Conservation (phyloP, 2,113 vertebrate genomes). For the Ctenomys sociabilis region DNA sequence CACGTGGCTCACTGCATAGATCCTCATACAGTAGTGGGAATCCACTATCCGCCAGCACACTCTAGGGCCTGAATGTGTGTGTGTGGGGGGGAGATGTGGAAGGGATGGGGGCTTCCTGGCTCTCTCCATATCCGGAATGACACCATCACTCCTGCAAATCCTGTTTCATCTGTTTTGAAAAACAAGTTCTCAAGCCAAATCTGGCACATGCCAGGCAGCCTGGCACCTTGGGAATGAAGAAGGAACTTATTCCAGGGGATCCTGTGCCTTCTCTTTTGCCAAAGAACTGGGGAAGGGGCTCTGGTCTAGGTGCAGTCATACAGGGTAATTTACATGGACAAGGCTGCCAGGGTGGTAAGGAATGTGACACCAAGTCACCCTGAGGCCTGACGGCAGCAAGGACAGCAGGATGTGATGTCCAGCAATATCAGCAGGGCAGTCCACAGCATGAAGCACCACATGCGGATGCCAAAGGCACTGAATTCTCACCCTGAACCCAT, state of each 20-base stretch:
- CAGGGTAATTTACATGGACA: neutral
- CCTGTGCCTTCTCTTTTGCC: constrained; percentile 59
- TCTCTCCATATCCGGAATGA: constrained; percentile 1
- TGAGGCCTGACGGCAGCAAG: neutral
- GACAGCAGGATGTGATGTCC: neutral
- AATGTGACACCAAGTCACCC: neutral
- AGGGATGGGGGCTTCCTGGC: neutral
- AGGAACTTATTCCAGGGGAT: constrained; percentile 41
- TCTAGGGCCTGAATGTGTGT: neutral
- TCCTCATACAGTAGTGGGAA: rapidly evolving
- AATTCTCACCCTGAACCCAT: neutral
- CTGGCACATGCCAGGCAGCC: constrained; percentile 50
- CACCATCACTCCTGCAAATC: neutral
- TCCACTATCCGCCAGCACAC: neutral
- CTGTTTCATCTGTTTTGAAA: constrained; percentile 63
- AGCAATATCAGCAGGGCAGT: neutral
- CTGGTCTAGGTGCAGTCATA: neutral
- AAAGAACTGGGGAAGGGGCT: neutral
- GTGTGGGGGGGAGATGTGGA: rapidly evolving
- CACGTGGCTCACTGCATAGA: neutral
- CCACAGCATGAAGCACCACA: neutral
- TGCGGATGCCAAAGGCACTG: neutral
- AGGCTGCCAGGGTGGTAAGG: neutral
- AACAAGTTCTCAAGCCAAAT: constrained; percentile 59
- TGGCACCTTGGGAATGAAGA: constrained; percentile 56